Evolutionary conservation across 2,888 invertebrate species (phyloP).

Genomic region (Hyalella azteca): DNA sequence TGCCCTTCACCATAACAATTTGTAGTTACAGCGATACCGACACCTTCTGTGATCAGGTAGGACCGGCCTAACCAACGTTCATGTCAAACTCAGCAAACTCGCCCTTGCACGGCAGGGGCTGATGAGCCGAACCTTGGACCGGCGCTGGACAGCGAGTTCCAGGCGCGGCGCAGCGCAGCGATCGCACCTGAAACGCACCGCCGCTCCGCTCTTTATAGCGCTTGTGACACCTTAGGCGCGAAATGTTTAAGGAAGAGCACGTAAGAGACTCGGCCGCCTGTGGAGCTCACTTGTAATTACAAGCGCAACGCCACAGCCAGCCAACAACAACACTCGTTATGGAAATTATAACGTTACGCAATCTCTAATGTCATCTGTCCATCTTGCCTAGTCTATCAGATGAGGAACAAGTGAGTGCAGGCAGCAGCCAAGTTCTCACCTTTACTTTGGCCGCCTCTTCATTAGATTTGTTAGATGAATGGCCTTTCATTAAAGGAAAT

Average conservation of each 20-base stretch:
- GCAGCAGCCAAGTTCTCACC: constrained; percentile 13
- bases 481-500: not conserved
- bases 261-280: constrained; percentile 21
- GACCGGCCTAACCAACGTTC: not conserved
- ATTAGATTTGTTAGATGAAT: not conserved
- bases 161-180: not conserved
- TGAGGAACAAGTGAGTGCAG: constrained; percentile 7
- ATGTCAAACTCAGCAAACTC: not conserved
- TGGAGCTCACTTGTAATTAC: constrained; percentile 14
- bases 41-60: constrained; percentile 32
- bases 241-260: constrained; percentile 27
- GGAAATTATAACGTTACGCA: constrained; percentile 35
- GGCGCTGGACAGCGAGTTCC: not conserved
- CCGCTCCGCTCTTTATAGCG: constrained; percentile 33
- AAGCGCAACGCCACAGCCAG: not conserved
- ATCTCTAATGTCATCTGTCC: constrained; percentile 34
- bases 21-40: constrained; percentile 45
- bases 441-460: not conserved
- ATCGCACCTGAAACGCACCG: constrained; percentile 38
- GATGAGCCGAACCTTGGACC: not conserved
- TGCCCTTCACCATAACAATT: constrained; percentile 44
- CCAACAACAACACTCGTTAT: constrained; percentile 29
- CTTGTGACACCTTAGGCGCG: constrained; percentile 41
- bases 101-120: not conserved
- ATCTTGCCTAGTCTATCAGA: constrained; percentile 5